Evolutionary conservation across 2,113 vertebrate genomes (phyloP), one percentile per base, ranked within the genome.

Genomic region (Urocitellus parryii): DNA sequence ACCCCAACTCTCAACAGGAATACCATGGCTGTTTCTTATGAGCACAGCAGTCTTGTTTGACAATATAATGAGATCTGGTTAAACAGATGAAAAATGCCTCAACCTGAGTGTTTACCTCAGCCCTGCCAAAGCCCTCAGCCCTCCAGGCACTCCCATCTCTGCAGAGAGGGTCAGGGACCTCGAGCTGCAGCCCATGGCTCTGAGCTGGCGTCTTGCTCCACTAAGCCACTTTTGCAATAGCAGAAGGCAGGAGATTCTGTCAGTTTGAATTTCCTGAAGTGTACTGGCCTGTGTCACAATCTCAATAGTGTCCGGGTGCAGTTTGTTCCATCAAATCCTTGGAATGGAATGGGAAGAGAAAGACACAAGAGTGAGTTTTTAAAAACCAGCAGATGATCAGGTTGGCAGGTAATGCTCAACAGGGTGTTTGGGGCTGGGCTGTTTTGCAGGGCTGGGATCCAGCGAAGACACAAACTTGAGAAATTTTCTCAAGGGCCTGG

Each of bases 21-120:
- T 63, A 32, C 25, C 51, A n/a, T 63, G 0, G 37, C 93, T 94
- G 80, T 90, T 97, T 94, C 83, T 76, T 63, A 68, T 88, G 91
- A 91, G 72, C 48, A 3, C 34, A 0, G 4, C 67, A n/a, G 73
- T 78, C 32, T 81, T 94, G 77, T 84, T 95, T 97, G 95, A 97
- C 93, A 97, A 58, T 80, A 92, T 96, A 94, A 96, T 78, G 81
- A 96, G 84, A 89, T 86, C 95, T 90, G 81, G 92, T 73, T 88
- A 96, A 85, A 95, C 56, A 85, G 65, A 95, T 42, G 95, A 96
- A 94, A 97, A 94, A 82, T 95, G 56, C 68, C 68, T 85, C 92
- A 78, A 94, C 88, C 82, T 95, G 88, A 92, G 73, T 94, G 95
- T 96, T 97, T 90, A 91, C 85, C 67, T 97, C 96, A 96, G 8